Base-by-base conservation (phyloP, 2,797 vertebrate species). In the Manis crassicaudata region DNA sequence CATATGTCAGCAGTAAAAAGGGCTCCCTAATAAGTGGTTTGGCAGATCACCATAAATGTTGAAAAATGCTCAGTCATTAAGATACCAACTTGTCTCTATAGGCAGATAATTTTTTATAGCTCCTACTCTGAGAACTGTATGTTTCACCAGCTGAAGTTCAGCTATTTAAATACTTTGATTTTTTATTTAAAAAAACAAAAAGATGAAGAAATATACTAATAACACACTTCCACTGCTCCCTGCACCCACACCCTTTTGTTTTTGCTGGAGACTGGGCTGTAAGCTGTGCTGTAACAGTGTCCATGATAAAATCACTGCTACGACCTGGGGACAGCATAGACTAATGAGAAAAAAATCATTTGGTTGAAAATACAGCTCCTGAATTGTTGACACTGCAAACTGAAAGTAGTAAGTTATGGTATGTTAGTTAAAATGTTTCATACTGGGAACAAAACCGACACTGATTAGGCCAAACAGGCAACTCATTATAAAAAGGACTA, bases 111-210 rank as follows among this genome's bases (percentile, higher is more conserved):
- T 58, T 79, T 75, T 88, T 62, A 58, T 63, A 81, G 21, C 3
- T 85, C 11, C 35, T 83, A 35, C 4, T 56, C 29, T 37, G 27
- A 93, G 21, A 80, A 84, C 5, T 65, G 6, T 65, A 6, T 60
- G 20, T 20, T 73, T 84, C 43, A 62, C 23, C 21, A 46, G 12
- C 43, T 90, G 14, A 84, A 95, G 3, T 72, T 65, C 35, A 17
- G 16, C 29, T 60, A 46, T 92, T 62, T 67, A 90, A 87, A 65
- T 60, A 40, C 62, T 40, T 50, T 68, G 10, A 72, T 35, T 77
- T 91, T 76, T 11, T 16, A 81, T 81, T 67, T 86, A 76, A 83
- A 90, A 90, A n/a, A 63, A 54, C 9, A 93, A 80, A 88, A 77
- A 52, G 1, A 86, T 43, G 79, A 84, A 63, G 3, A 25, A 79